Evolutionary conservation across 2,888 invertebrate genomes (phyloP).

Genomic region (Pocota personata): DNA sequence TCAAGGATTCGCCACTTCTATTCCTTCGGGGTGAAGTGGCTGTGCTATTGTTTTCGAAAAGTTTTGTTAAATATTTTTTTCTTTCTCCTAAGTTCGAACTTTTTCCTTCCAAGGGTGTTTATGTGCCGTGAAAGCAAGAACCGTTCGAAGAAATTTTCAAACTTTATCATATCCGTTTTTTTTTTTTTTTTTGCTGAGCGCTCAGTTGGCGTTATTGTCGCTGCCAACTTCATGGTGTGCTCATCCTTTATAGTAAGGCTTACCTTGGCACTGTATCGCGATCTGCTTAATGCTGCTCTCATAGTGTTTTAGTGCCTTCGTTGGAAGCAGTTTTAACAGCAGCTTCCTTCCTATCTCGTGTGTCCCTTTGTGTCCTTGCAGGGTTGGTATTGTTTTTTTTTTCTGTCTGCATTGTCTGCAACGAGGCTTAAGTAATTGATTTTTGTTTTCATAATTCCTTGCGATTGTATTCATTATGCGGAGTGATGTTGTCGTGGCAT

Average conservation of each 20-base stretch:
- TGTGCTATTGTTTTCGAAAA: constrained; percentile 61
- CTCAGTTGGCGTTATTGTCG: constrained; percentile 64
- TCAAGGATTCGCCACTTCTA: constrained; percentile 42
- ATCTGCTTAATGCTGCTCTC: constrained; percentile 50
- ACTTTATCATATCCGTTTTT: constrained; percentile 66
- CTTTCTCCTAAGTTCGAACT: constrained; percentile 43
- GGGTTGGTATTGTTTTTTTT: neutral
- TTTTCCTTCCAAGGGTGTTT: constrained; percentile 4
- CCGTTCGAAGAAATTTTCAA: constrained; percentile 62
- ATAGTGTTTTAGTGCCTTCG: constrained; percentile 44
- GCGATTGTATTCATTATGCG: constrained; percentile 46
- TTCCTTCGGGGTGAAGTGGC: constrained; percentile 36
- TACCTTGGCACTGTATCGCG: constrained; percentile 62
- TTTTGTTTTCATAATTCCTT: constrained; percentile 69
- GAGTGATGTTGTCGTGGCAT: constrained; percentile 17
- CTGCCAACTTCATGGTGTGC: constrained; percentile 66
- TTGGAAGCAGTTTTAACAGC: constrained; percentile 39
- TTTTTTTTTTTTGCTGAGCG: constrained; percentile 8
- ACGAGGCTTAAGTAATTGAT: constrained; percentile 67
- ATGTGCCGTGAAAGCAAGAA: constrained; percentile 3
- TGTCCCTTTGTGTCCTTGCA: constrained; percentile 51
- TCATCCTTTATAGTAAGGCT: constrained; percentile 62
- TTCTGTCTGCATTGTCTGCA: constrained; percentile 27
- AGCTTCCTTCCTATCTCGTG: constrained; percentile 53
- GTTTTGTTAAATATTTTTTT: constrained; percentile 46